Evolutionary conservation across 2,797 vertebrate species (phyloP).

Genomic region (Acestrorhynchus altus): DNA sequence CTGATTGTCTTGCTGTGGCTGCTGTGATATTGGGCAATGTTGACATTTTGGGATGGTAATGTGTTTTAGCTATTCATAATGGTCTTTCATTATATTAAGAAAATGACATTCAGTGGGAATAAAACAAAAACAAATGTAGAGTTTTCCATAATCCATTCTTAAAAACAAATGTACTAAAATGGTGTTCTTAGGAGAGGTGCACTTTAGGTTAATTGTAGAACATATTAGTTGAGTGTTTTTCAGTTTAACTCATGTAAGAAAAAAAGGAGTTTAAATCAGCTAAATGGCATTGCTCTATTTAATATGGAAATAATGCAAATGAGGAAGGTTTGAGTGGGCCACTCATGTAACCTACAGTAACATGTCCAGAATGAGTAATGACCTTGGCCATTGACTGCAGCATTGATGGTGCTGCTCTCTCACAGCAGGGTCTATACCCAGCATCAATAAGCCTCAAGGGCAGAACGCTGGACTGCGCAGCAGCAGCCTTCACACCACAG

Average conservation of each 20-base stretch:
- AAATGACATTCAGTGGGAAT: slow-evolving; percentile 29
- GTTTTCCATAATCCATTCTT: too few species aligned
- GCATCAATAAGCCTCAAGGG: slow-evolving; percentile 78
- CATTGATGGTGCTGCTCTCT: slow-evolving; percentile 18
- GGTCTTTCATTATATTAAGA: neutral
- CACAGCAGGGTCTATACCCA: slow-evolving; percentile 53
- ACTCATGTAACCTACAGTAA: neutral
- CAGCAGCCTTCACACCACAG: too few species aligned
- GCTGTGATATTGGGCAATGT: slow-evolving; percentile 27
- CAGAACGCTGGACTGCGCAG: slow-evolving; percentile 67
- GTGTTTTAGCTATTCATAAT: slow-evolving; percentile 10
- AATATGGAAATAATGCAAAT: neutral
- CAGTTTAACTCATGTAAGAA: too few species aligned
- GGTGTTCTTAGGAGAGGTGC: neutral
- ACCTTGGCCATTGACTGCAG: slow-evolving; percentile 7
- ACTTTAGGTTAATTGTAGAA: neutral
- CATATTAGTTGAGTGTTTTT: too few species aligned
- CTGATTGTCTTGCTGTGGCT: neutral
- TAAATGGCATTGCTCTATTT: neutral
- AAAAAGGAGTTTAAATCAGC: neutral
- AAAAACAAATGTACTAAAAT: neutral
- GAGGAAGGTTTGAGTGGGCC: neutral
- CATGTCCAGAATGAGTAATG: slow-evolving; percentile 32
- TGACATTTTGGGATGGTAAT: neutral
- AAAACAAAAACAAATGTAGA: too few species aligned